Conservation (phyloP, 2,888 invertebrate genomes). For the Agrotis segetum region DNA sequence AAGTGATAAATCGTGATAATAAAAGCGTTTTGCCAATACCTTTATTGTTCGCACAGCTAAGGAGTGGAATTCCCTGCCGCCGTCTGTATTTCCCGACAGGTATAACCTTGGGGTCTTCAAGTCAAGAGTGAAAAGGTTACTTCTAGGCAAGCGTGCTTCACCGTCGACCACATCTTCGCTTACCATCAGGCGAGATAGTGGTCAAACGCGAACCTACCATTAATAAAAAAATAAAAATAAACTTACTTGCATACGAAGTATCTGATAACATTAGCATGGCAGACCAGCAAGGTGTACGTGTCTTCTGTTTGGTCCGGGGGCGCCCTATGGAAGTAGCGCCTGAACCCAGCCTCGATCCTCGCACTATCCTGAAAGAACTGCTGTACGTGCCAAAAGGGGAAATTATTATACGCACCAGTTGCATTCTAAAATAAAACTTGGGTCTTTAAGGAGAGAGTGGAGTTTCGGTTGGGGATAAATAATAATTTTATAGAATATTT, state of each 20-base stretch:
- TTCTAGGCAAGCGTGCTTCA: too few relatives aligned
- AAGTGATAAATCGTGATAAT: too few relatives aligned
- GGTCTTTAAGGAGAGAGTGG: neutral
- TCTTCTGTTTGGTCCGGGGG: constrained; percentile 95
- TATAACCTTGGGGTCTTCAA: too few relatives aligned
- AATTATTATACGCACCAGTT: constrained; percentile 76
- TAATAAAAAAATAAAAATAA: too few relatives aligned
- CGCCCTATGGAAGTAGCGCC: constrained; percentile 98
- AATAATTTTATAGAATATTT: neutral
- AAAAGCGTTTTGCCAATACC: too few relatives aligned
- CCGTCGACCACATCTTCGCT: too few relatives aligned
- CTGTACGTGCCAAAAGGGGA: constrained; percentile 87
- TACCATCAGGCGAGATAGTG: too few relatives aligned
- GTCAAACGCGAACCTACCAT: too few relatives aligned
- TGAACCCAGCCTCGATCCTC: constrained; percentile 98
- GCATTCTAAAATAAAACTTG: constrained; percentile 22
- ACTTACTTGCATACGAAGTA: constrained; percentile 97
- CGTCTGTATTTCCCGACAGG: too few relatives aligned
- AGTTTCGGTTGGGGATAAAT: neutral
- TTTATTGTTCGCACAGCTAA: too few relatives aligned
- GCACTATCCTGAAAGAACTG: constrained; percentile 98
- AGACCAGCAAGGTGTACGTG: constrained; percentile 97
- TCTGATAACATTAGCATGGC: constrained; percentile 99
- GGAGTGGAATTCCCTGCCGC: too few relatives aligned
- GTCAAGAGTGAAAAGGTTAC: too few relatives aligned